These are phyloP conservation scores for Typhlomys cinereus DNA, from an alignment of 2,113 vertebrate species.

Conservation along the genomic window DNA sequence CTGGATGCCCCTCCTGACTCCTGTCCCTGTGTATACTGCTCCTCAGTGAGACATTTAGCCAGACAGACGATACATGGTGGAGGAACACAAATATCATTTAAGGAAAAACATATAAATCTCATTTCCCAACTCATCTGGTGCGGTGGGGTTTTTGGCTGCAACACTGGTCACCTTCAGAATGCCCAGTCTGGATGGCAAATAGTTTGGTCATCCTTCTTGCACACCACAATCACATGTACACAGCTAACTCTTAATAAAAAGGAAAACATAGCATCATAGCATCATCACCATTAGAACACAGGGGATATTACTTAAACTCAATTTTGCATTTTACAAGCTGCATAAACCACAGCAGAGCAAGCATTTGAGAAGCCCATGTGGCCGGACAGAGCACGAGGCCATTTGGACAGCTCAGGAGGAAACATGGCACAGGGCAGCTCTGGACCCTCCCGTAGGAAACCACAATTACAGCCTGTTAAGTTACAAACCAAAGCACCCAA, in stretches of 20 bases:
- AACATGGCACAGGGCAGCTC: background rate
- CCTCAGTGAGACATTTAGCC: background rate
- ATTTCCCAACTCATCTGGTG: accelerated
- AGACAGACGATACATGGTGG: background rate
- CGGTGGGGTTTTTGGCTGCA: accelerated
- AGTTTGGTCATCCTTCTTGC: accelerated
- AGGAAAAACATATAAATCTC: too few relatives aligned
- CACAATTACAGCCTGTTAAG: background rate
- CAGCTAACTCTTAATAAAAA: too few relatives aligned
- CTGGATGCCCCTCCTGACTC: accelerated
- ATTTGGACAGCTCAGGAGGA: background rate
- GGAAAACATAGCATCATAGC: too few relatives aligned
- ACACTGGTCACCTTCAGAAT: background rate
- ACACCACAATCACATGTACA: background rate
- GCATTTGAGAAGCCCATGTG: background rate
- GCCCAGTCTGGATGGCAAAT: background rate
- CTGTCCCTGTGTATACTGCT: accelerated
- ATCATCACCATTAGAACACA: background rate
- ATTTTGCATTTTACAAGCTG: background rate
- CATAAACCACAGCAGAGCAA: background rate
- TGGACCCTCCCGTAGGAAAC: background rate
- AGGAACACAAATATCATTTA: too few relatives aligned
- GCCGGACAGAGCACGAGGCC: background rate
- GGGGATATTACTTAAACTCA: background rate
- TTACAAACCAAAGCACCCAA: background rate